These are phyloP conservation scores for Scaptomyza cyrtandrae DNA, from an alignment of 2,888 invertebrate genomes.

Conservation along the genomic window DNA sequence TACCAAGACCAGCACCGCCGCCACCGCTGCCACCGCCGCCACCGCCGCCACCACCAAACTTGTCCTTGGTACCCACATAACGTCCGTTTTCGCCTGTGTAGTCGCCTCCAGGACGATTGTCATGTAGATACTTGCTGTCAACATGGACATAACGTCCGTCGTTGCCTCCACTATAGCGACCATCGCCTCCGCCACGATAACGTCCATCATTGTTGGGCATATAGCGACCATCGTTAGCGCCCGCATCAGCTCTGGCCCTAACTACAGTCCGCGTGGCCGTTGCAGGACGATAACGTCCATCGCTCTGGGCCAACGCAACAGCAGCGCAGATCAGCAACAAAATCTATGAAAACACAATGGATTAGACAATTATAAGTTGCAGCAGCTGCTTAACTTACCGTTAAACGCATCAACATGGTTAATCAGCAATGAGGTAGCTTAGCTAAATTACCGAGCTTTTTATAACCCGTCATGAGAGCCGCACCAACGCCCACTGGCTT, in stretches of 20 bases:
- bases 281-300: conserved; percentile 85
- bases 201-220: conserved; percentile 77
- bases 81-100: conserved; percentile 69
- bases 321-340: conserved; percentile 53
- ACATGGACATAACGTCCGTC: conserved; percentile 86
- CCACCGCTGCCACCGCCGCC: conserved; percentile 9
- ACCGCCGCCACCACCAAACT: conserved; percentile 59
- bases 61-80: conserved; percentile 64
- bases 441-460: conserved; percentile 52
- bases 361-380: neutral
- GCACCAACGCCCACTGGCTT: conserved; percentile 51
- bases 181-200: conserved; percentile 83
- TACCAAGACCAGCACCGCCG: conserved; percentile 61
- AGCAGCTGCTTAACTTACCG: conserved; percentile 50
- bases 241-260: neutral
- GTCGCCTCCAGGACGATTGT: conserved; percentile 73
- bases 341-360: conserved; percentile 30
- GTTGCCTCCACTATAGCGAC: conserved; percentile 76
- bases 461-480: conserved; percentile 53
- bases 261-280: conserved; percentile 6
- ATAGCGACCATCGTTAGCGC: conserved; percentile 75
- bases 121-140: conserved; percentile 78
- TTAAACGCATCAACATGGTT: conserved; percentile 64
- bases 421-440: conserved; percentile 56
- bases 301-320: conserved; percentile 67